A percentile compares a stretch with the other conserved stretches of the same genome.
phyloP scores from a whole-genome alignment of 1,140 invertebrate genomes.

The Bombus polaris region DNA sequence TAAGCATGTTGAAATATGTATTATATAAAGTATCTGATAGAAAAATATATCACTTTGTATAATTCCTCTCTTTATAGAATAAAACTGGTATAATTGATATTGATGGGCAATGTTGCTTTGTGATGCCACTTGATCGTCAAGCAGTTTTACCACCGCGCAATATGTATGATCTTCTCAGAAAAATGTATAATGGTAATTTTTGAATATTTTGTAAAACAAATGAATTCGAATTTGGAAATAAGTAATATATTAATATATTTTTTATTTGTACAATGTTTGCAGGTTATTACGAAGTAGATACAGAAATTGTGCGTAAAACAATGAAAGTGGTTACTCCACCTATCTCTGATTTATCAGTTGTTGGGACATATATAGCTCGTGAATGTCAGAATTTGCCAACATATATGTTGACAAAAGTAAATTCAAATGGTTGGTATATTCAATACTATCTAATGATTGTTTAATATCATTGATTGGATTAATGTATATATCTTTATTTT shows the following conservation, averaged over 20 bases:
- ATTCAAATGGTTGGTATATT: constrained; percentile 71
- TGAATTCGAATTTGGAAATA: neutral
- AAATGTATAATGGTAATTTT: constrained; percentile 87
- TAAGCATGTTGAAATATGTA: constrained; percentile 74
- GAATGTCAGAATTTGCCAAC: constrained; percentile 89
- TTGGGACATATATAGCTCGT: constrained; percentile 88
- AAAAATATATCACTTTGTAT: neutral
- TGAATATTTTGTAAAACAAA: neutral
- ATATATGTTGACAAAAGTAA: constrained; percentile 88
- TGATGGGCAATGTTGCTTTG: constrained; percentile 90
- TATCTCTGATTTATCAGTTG: constrained; percentile 85
- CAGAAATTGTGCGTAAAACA: constrained; percentile 88
- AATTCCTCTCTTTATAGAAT: constrained; percentile 81
- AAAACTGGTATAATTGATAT: constrained; percentile 94
- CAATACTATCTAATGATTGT: constrained; percentile 27
- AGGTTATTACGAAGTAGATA: constrained; percentile 93
- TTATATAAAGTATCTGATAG: neutral
- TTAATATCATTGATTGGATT: constrained; percentile 12
- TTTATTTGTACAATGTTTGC: constrained; percentile 7
- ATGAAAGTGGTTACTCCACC: constrained; percentile 90
- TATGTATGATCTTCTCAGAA: constrained; percentile 90
- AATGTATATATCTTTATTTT: constrained; percentile 70
- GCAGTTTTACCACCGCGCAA: constrained; percentile 90
- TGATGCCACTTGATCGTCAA: constrained; percentile 92
- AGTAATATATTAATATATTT: neutral